These are phyloP conservation scores for Amia ocellicauda DNA, from an alignment of 2,113 vertebrate species.

Conservation along the genomic window DNA sequence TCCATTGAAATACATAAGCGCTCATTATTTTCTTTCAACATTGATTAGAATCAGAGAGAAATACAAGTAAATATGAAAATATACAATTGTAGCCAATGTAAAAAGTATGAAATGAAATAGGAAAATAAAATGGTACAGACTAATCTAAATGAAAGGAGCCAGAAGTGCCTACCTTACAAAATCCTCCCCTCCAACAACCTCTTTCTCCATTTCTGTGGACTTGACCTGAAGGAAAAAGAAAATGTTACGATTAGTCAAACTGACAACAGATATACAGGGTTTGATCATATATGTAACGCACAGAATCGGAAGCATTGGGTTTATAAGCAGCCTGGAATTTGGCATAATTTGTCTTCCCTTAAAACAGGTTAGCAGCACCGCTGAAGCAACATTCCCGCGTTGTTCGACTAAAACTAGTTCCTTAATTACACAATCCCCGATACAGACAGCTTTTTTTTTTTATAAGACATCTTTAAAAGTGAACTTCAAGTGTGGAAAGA, in stretches of 20 bases:
- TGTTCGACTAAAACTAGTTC: too few relatives aligned
- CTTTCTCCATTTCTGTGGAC: constrained; percentile 36
- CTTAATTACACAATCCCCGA: too few relatives aligned
- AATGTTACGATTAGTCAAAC: too few relatives aligned
- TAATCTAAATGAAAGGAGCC: too few relatives aligned
- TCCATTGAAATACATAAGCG: too few relatives aligned
- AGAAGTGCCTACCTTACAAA: constrained; percentile 22
- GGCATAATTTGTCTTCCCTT: background rate
- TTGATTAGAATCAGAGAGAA: too few relatives aligned
- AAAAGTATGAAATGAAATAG: too few relatives aligned
- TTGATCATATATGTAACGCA: background rate
- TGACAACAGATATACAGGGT: background rate
- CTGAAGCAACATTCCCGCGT: background rate
- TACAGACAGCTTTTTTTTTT: too few relatives aligned
- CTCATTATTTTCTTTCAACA: background rate
- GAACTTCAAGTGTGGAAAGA: background rate
- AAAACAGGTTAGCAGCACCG: background rate
- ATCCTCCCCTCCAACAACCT: constrained; percentile 30
- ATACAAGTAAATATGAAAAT: too few relatives aligned
- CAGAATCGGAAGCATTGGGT: background rate
- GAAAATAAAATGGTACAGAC: too few relatives aligned
- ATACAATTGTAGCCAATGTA: background rate
- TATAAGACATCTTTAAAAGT: background rate
- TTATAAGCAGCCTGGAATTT: background rate
- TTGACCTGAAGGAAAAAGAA: constrained; percentile 38